Base-by-base conservation (phyloP, 2,113 vertebrate species). In the Mesoclemmys tuberculata region DNA sequence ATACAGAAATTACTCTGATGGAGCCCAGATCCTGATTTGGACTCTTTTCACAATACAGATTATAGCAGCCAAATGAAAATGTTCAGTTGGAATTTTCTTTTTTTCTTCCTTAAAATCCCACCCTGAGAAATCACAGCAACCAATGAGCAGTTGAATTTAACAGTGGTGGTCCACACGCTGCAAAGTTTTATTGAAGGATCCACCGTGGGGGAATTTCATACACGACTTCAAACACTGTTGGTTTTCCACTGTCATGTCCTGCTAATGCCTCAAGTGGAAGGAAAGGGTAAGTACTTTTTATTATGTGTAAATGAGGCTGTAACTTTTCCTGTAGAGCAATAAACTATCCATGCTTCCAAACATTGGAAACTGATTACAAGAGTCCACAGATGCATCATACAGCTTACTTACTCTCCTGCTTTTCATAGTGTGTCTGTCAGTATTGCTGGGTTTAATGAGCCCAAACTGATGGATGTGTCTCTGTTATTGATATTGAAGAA, bases 221-320 rank as follows among this genome's bases (percentile, higher is more conserved):
- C 98, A 9, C 99, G 99, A 16, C 98, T 99, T 85, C 90, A 97
- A 54, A 98, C 98, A 95, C 96, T 99, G 12, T 97, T 99, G 74
- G 98, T 98, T 97, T 99, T 99, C 98, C 99, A 99, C 96, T 99
- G 99, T 96, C 99, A 99, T 83, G 97, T 99, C 41, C 96, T 99
- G 74, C 94, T 99, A 93, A 97, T 98, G 93, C 98, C 99, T 87
- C 97, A 94, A 77, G 98, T 97, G 80, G 97, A 98, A 86, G 98
- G 98, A 95, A 99, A 98, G 94, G 99, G 99, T 99, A 92, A 97
- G 98, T n/a, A 90, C 10, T 27, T 79, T 27, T 26, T 10, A 14
- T 77, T 83, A 0, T 27, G 1, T 68, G 21, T 78, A 46, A 74
- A 77, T 38, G 49, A 29, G 44, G 26, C 44, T 11, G n/a, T 24